A percentile compares a stretch with the other conserved stretches of the same genome.
These are phyloP conservation scores for Ceratitis capitata DNA, from an alignment of 1,140 invertebrate species.

Conservation along the genomic window DNA sequence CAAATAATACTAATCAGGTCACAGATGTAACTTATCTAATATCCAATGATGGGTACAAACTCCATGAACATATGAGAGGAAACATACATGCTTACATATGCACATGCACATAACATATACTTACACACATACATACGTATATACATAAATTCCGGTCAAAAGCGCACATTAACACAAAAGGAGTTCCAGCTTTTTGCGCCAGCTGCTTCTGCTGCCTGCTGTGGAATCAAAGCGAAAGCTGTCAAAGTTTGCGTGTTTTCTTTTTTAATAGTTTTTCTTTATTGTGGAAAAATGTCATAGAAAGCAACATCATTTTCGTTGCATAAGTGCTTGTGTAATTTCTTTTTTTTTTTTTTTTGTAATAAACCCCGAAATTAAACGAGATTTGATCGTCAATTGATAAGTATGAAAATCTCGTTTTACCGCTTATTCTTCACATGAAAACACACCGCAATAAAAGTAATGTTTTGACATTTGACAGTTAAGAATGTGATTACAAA, in stretches of 20 bases:
- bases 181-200: neutral
- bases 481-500: neutral
- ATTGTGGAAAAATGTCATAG: neutral
- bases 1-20: conserved; percentile 21
- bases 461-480: conserved; percentile 28
- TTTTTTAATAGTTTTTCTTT: too few relatives aligned
- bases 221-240: neutral
- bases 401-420: neutral
- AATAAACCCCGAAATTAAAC: conserved; percentile 15
- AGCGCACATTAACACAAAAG: neutral
- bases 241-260: neutral
- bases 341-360: neutral
- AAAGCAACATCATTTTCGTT: neutral
- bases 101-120: neutral
- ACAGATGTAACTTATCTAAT: conserved; percentile 17
- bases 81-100: neutral
- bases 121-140: neutral
- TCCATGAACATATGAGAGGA: neutral
- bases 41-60: neutral
- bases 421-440: neutral
- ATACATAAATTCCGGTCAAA: neutral
- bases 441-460: conserved; percentile 14
- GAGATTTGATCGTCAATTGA: conserved; percentile 14
- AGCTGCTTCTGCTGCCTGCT: neutral
- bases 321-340: neutral